phyloP scores from a whole-genome alignment of 2,888 invertebrate species.

The Drosophila anomelani region DNA sequence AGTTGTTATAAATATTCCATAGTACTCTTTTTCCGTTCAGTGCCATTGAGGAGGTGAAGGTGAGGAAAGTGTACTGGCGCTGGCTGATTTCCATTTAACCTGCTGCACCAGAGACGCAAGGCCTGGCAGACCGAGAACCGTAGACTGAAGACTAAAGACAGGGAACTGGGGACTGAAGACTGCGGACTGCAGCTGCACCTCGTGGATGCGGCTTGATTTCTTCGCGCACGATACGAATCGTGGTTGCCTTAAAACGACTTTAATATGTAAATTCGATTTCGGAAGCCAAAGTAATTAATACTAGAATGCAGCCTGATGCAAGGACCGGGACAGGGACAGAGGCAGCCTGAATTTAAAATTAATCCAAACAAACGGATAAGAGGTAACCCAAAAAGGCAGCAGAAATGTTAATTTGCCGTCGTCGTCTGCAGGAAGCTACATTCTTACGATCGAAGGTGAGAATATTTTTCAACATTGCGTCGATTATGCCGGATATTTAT shows the following conservation, averaged over 20 bases:
- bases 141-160: not conserved
- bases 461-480: constrained; percentile 80
- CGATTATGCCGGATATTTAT: constrained; percentile 83
- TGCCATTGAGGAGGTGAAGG: constrained; percentile 23
- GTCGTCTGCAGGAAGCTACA: constrained; percentile 65
- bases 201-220: constrained; percentile 58
- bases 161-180: constrained; percentile 26
- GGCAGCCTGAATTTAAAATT: constrained; percentile 79
- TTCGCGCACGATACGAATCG: constrained; percentile 77
- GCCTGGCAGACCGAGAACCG: constrained; percentile 38
- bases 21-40: not conserved
- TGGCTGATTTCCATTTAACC: constrained; percentile 80
- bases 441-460: constrained; percentile 76
- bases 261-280: constrained; percentile 84
- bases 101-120: constrained; percentile 66
- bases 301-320: constrained; percentile 77
- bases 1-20: not conserved
- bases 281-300: constrained; percentile 85
- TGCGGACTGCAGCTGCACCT: constrained; percentile 54
- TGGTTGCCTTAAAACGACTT: constrained; percentile 79
- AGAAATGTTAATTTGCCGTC: constrained; percentile 75
- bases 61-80: constrained; percentile 41
- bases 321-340: constrained; percentile 38
- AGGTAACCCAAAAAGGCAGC: constrained; percentile 70
- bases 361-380: constrained; percentile 82